Evolutionary conservation across 2,797 vertebrate genomes (phyloP), one percentile per base, ranked within the genome.

Genomic region (Coranthus polyacanthus): DNA sequence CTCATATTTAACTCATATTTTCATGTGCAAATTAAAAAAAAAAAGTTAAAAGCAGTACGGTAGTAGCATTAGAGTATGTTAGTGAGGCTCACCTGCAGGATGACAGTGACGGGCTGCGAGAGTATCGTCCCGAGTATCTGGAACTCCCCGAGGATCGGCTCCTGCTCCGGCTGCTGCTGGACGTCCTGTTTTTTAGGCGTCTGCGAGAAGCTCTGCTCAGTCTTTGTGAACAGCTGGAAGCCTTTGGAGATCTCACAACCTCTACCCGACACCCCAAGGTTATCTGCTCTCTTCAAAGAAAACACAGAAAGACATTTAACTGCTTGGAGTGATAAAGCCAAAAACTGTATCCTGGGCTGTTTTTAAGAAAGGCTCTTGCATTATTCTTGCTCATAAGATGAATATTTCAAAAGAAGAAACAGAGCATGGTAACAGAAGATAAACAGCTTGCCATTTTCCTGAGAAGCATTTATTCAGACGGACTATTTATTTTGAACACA

Each of bases 71-170:
- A 15, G 3, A n/a, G 10, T 15, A 41, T 37, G 10, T 54, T 39
- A 2, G 15, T 21, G 8, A 63, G 92, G 92, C 76, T 39, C 92
- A 98, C 91, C 92, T 96, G 82, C 86, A 93, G 1, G 95, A 96
- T 50, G 97, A 97, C 62, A 88, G 89, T 6, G 97, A 97, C 18
- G 88, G 88, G 86, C 96, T 97, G 69, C 94, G 82, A 42, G 95
- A 95, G 59, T 93, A 94, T 77, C 91, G 94, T 56, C 92, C 88
- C 2, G 94, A 95, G 75, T 92, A 91, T 58, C 89, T 91, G 79
- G 94, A 97, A 57, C 92, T 92, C 2, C 66, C 90, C 0, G 94
- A 95, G 32, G 96, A 97, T 38, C 82, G 72, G 74, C 88, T 93
- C 29, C 94, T 87, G 76, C 89, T 94, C 1, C 91, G 86, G 86